phyloP scores from a whole-genome alignment of 2,797 vertebrate genomes.

The Fratercula arctica region DNA sequence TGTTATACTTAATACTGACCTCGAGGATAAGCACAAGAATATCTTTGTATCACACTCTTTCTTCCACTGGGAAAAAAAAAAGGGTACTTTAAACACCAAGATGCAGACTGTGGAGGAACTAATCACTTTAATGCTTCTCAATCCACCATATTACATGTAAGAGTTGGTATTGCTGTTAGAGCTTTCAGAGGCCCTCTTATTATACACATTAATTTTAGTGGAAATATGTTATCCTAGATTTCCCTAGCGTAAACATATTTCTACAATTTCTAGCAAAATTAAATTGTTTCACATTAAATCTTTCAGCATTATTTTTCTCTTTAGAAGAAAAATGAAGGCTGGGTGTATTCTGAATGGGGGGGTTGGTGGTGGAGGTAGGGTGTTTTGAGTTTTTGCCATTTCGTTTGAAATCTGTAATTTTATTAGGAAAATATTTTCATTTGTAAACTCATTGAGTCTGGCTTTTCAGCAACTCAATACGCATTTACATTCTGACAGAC shows the following conservation, averaged over 20 bases:
- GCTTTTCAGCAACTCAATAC: not conserved
- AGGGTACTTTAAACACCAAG: not conserved
- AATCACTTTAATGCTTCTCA: not conserved
- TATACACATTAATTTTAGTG: not conserved
- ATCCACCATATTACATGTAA: not conserved
- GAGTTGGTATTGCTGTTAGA: not conserved
- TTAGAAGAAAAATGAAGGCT: not conserved
- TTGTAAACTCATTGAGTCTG: not conserved
- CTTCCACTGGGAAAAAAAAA: not conserved
- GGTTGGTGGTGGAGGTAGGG: not conserved
- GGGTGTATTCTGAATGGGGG: accelerated
- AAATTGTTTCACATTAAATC: not conserved
- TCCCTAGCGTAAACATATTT: not conserved
- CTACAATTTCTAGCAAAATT: not conserved
- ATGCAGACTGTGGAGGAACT: not conserved
- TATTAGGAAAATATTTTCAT: not conserved
- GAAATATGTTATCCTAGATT: not conserved
- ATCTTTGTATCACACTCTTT: not conserved
- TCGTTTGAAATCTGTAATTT: not conserved
- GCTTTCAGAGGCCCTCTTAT: not conserved
- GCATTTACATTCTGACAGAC: not conserved
- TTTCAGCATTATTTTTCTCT: not conserved
- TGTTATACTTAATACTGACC: not conserved
- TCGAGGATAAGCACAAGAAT: not conserved
- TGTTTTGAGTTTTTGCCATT: not conserved